A percentile compares a stretch with the other conserved stretches of the same genome.
phyloP scores from a whole-genome alignment of 1,140 invertebrate genomes.

The Drosophila pseudoananassae region DNA sequence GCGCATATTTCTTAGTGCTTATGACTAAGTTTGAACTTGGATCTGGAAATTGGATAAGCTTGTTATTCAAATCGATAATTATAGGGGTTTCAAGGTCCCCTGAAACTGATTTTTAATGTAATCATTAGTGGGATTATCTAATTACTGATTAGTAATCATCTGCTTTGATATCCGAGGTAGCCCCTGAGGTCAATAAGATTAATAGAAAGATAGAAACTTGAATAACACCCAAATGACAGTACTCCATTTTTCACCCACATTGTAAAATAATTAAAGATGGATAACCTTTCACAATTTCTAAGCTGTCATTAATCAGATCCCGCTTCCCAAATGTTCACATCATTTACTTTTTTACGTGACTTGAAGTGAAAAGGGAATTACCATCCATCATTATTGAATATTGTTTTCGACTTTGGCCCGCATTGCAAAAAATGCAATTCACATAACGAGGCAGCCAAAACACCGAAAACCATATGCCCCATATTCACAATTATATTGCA shows the following conservation, averaged over 20 bases:
- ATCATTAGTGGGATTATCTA: background rate
- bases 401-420: constrained; percentile 47
- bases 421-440: constrained; percentile 63
- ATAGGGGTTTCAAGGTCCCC: background rate
- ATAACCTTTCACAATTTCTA: constrained; percentile 24
- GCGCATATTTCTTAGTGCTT: constrained; percentile 17
- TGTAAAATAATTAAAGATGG: constrained; percentile 35
- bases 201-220: constrained; percentile 1
- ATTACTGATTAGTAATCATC: background rate
- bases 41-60: background rate
- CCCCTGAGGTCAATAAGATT: too few species aligned
- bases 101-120: background rate
- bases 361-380: constrained; percentile 16
- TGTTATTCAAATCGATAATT: background rate
- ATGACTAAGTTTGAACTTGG: constrained; percentile 19
- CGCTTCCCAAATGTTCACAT: constrained; percentile 7
- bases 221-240: constrained; percentile 8
- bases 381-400: constrained; percentile 49
- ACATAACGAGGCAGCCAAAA: constrained; percentile 37
- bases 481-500: constrained; percentile 72
- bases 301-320: constrained; percentile 34
- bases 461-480: constrained; percentile 15
- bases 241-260: background rate
- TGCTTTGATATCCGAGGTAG: too few species aligned
- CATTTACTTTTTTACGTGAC: constrained; percentile 57